Base-by-base conservation (phyloP, 2,113 vertebrate species). In the Hippocampus barbouri region DNA sequence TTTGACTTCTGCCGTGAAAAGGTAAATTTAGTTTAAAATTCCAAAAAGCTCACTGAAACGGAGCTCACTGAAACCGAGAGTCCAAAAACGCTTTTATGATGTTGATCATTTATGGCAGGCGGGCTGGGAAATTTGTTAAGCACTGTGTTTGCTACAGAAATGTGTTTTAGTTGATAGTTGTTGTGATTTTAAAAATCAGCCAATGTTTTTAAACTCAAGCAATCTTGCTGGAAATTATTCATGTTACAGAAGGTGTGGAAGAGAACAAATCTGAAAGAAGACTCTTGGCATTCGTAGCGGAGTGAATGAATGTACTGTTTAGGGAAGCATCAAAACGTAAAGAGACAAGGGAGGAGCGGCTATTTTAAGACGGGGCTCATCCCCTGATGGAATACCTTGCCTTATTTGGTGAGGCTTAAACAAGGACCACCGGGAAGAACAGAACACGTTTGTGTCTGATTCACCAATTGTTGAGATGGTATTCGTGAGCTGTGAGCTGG, bases 351-450 rank as follows among this genome's bases (percentile, higher is more conserved):
- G 79, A 81, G 64, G 73, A 71, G 65, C 21, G 11, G 66, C 73
- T 93, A 92, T 92, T 89, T 92, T 90, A 90, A 90, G 79, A 72
- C 40, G 53, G 84, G 84, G 80, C 79, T 87, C 72, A 83, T 76
- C 74, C 34, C 34, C 34, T 38, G 74, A 76, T 79, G 85, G 78
- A 88, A 93, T 93, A 85, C 91, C 86, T 92, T 93, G 63, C 93
- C 93, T 93, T 93, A 91, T 93, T 92, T 91, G 92, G 93, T 1
- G 69, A 84, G 60, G 83, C 83, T 87, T 86, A 64, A 84, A 85
- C 87, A 87, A 81, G 78, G 56, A 74, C 73, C 76, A 34, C 0
- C 70, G 69, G 88, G 75, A 79, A 76, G 81, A 86, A 82, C 76
- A 83, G 75, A 75, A 76, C 81, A 87, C 87, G 83, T 84, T 77